Base-by-base conservation (phyloP, 2,888 invertebrate species). In the Lucinisca nassula region DNA sequence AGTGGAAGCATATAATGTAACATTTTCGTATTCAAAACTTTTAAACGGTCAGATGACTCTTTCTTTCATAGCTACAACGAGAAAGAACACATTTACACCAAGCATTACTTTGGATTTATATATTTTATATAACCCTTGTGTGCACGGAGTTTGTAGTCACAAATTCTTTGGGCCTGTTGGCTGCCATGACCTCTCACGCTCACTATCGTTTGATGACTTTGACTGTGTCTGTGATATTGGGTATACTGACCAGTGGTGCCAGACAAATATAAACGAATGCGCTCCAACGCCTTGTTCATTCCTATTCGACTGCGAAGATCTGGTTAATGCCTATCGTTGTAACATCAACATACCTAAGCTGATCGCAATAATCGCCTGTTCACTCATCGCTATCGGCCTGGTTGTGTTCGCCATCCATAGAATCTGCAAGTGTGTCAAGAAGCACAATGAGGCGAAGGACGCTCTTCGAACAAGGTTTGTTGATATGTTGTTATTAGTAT, bases 211-310 rank as follows among this genome's bases (percentile, higher is more conserved):
- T 70, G 79, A 83, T n/a, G 37, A 67, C 0, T 92, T 82, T 67
- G 32, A 21, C 0, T 93, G 93, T 73, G 38, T 80, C 0, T 93
- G 93, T 84, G n/a, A 75, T n/a, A 55, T 80, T 6, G 93, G 93
- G 0, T 93, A 92, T 55, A 72, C 83, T 17, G 92, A 84, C 1
- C 51, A 84, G 24, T 91, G 90, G 89, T 92, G 92, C 58, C 79
- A 92, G 58, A 89, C 61, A 3, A 90, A 92, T 21, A 90, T 85
- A 10, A 82, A 92, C 61, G 92, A 92, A 79, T 91, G 91, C 78
- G 32, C 78, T 2, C 35, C 74, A 3, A 78, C 76, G 0, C 90
- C 91, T 12, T 92, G 92, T 80, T 79, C 90, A 8, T 38, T 82
- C 8, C 61, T 92, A 73, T 92, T 83, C 74, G 92, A 92, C 74